Percentiles rank a stretch among this genome's conserved stretches.
phyloP scores from a whole-genome alignment of 2,113 vertebrate species.

The Cyanocitta stelleri region DNA sequence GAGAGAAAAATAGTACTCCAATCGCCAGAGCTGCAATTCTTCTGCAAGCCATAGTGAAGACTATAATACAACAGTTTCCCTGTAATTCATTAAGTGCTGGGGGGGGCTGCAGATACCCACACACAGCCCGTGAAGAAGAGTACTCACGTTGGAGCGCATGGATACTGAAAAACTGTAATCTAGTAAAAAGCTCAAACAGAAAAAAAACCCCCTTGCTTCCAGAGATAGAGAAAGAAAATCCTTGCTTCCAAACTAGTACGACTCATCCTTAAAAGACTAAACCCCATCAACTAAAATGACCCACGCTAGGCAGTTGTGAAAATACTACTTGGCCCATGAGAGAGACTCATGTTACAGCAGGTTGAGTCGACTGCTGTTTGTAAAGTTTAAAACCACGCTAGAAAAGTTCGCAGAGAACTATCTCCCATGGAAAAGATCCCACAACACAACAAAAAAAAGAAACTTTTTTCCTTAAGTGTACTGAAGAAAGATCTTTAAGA shows the following conservation, averaged over 20 bases:
- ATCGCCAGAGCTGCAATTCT: background rate
- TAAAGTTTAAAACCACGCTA: background rate
- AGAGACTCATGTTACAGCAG: background rate
- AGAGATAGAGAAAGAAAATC: background rate
- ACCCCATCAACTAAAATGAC: background rate
- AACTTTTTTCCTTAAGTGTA: background rate
- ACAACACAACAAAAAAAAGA: background rate
- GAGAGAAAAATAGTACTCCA: background rate
- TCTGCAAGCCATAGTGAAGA: background rate
- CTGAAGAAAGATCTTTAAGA: background rate
- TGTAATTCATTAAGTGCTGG: background rate
- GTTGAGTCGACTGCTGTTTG: background rate
- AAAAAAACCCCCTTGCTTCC: background rate
- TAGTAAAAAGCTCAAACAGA: background rate
- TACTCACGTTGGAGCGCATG: background rate
- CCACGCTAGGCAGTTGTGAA: background rate
- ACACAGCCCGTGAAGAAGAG: background rate
- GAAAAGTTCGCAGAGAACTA: background rate
- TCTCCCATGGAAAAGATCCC: background rate
- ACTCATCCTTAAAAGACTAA: background rate
- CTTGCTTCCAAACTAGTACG: background rate
- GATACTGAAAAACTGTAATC: background rate
- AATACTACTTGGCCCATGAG: background rate
- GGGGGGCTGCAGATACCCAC: background rate
- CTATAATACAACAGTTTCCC: background rate